Base-by-base conservation (phyloP, 53 echinoderm and acorn worm species). In the Echinarachnius parma region DNA sequence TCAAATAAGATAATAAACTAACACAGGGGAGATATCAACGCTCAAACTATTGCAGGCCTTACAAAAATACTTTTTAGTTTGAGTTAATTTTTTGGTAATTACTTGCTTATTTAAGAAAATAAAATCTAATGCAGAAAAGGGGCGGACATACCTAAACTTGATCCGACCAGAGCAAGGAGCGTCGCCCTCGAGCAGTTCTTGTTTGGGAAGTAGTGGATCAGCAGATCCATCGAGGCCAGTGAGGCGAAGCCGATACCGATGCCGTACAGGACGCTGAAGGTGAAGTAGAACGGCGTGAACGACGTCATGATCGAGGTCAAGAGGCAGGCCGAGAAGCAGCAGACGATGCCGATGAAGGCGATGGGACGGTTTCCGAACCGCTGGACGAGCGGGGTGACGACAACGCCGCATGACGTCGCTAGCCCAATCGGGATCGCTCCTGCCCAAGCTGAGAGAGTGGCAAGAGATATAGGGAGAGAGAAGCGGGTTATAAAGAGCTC, bases 401-500 rank as follows among this genome's bases (percentile, higher is more conserved):
- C 61, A 47, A 86, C 63, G 39, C 89, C 83, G 15, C 70, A 72
- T 33, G 83, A 28, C 42, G 89, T 86, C 69, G 83, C 83, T 2
- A 93, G 59, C 14, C 86, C 93, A 46, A 93, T 89, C 24, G 93
- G 86, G 37, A 93, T 83, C 28, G 89, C 86, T 19, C 93, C 93
- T 10, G 86, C 67, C 93, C 93, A 93, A 26, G 83, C 93, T 64
- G 64, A 2, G 8, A 29, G 2, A 82, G 76, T 16, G 18, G 23
- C 10, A 62, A 42, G 1, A 25, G 20, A 39, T 9, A 39, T 7
- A 39, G 39, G 13, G 39, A 39, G 7, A 39, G 39, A 39, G 39
- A 39, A 13, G 13, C 7, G 7, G 39, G 39, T 39, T 9, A n/a
- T n/a, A n/a, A n/a, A n/a, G n/a, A n/a, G n/a, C n/a, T n/a, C n/a